Conservation (phyloP, 2,797 vertebrate species). For the Peromyscus eremicus region DNA sequence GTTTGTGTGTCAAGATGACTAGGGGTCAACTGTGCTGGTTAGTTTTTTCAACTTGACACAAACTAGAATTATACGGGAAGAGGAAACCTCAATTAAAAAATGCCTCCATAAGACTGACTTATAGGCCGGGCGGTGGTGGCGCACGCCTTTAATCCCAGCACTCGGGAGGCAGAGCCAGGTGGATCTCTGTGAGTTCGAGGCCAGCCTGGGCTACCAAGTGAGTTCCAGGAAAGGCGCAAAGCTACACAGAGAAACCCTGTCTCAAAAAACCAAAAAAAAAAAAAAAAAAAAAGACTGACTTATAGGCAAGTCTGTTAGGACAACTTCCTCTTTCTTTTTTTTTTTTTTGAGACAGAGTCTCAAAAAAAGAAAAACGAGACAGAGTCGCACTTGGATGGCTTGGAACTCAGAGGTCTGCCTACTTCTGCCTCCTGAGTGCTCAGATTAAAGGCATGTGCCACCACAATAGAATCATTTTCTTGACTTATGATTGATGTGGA, state of each 20-base stretch:
- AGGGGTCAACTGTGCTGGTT: background rate
- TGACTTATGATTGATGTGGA: background rate
- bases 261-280: no score
- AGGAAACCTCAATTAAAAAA: background rate
- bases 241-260: no score
- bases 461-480: background rate
- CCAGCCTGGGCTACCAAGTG: no score
- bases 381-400: background rate
- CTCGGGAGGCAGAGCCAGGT: no score
- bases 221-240: no score
- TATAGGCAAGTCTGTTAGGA: background rate
- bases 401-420: background rate
- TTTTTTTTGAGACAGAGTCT: background rate
- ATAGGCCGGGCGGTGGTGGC: no score
- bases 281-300: no score
- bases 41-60: background rate
- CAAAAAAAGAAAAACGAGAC: background rate
- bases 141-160: no score
- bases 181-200: no score
- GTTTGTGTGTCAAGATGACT: background rate
- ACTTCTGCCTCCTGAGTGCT: background rate
- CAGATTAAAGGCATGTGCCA: background rate
- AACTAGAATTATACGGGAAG: background rate
- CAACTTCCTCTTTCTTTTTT: background rate
- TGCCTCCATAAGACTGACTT: background rate